Evolutionary conservation across 2,888 invertebrate species (phyloP), one percentile per base, ranked within the genome.

Genomic region (Arenicola marina): DNA sequence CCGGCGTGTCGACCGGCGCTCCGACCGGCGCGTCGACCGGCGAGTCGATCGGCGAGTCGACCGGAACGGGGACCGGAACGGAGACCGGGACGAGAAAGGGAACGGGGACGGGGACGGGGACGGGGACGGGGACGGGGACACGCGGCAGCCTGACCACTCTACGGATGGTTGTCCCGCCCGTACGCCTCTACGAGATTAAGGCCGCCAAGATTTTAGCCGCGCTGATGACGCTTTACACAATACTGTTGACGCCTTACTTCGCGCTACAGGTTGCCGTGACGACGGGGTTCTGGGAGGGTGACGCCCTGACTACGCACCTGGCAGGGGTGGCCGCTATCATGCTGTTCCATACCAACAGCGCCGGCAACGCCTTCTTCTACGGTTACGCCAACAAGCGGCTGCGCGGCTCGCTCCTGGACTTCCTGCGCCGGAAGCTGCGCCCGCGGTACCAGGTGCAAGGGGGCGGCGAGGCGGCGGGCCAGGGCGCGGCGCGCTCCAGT

Each of bases 341-440:
- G 4, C 26, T 59, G 11, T 46, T 59, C 2, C 43, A 51, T 29
- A 34, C 59, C 11, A 51, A 59, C 43, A 28, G 28, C 59, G 29
- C 59, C 15, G 51, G 59, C 29, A 59, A 59, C 43, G 45, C 59
- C 7, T 43, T 59, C n/a, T 59, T 51, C 24, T 59, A 59, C 29
- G 59, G 59, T 18, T 59, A 45, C 21, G 53, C 51, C 34, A 59
- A 59, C 21, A 33, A 51, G 28, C 33, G 59, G n/a, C 59, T 59
- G 38, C 51, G 59, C 26, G 43, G 11, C 28, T 32, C 59, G 1
- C 43, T 59, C n/a, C 32, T 24, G 18, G 59, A 59, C 18, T 51
- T 15, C 53, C 18, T 59, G 1, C 31, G 59, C 1, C 11, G 18
- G 24, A 51, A 51, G 43, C 4, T 59, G 28, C n/a, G n/a, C n/a